Conservation (phyloP, 2,797 vertebrate genomes). For the Argyrosomus regius region DNA sequence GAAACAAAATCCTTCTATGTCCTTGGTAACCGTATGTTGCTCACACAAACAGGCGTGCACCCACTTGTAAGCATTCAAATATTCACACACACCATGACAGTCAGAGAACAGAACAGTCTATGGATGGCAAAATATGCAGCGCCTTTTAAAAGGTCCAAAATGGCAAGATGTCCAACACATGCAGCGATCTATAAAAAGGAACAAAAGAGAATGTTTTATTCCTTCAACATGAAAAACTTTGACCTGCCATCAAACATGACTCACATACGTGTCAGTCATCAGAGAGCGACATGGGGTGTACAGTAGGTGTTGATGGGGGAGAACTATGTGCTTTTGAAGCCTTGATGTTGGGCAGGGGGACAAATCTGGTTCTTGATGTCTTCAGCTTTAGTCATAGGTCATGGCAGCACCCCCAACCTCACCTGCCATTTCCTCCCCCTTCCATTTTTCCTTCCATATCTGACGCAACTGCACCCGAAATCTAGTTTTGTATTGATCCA, state of each 20-base stretch:
- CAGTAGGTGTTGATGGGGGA: slow-evolving; percentile 23
- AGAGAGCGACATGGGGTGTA: slow-evolving; percentile 45
- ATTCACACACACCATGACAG: neutral
- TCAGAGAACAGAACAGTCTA: neutral
- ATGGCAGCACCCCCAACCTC: slow-evolving; percentile 14
- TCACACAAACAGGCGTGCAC: neutral
- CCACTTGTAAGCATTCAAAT: neutral
- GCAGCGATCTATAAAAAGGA: slow-evolving; percentile 21
- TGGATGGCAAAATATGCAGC: neutral
- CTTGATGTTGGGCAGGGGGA: slow-evolving; percentile 40
- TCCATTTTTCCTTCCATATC: slow-evolving; percentile 12
- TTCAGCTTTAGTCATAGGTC: slow-evolving; percentile 59
- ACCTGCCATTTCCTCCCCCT: slow-evolving; percentile 35
- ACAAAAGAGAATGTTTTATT: slow-evolving; percentile 23
- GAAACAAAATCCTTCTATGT: neutral
- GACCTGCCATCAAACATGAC: slow-evolving; percentile 29
- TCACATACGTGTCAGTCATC: slow-evolving; percentile 40
- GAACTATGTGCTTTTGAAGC: slow-evolving; percentile 35
- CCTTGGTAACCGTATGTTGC: slow-evolving; percentile 9
- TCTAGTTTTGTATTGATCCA: neutral
- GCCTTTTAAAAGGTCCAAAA: neutral
- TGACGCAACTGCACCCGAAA: neutral
- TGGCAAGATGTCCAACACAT: neutral
- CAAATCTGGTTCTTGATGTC: slow-evolving; percentile 29
- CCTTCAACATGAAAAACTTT: slow-evolving; percentile 11